A percentile compares a stretch with the other conserved stretches of the same genome.
Conservation (phyloP, 2,113 vertebrate genomes). For the Sander vitreus region DNA sequence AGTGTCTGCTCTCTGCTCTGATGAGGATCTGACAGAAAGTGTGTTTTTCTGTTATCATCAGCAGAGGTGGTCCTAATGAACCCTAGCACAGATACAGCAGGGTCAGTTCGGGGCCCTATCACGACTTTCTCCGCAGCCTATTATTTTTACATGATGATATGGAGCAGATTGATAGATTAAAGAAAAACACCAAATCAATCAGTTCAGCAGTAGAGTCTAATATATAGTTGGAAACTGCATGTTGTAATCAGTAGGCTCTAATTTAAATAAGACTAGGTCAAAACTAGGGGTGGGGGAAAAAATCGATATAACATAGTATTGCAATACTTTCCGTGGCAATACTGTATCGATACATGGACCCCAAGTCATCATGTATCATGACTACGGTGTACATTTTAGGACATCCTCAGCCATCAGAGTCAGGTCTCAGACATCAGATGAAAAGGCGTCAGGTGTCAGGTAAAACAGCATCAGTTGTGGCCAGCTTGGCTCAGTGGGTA, state of each 20-base stretch:
- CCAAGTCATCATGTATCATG: too few species aligned
- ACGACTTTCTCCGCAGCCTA: slow-evolving; percentile 38
- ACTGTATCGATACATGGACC: too few species aligned
- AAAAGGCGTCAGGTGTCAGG: too few species aligned
- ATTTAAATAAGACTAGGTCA: background rate
- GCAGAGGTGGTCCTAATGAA: slow-evolving; percentile 59
- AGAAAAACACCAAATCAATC: slow-evolving; percentile 28
- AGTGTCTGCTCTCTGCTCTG: slow-evolving; percentile 49
- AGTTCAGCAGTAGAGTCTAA: slow-evolving; percentile 15
- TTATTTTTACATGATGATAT: slow-evolving; percentile 56
- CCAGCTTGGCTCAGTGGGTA: too few species aligned
- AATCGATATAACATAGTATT: too few species aligned
- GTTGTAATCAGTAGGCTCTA: background rate
- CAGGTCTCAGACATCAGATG: too few species aligned
- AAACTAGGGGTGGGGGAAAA: too few species aligned
- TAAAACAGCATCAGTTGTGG: too few species aligned
- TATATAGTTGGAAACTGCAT: background rate
- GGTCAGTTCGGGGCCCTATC: slow-evolving; percentile 47
- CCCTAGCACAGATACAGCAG: slow-evolving; percentile 51
- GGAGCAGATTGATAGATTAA: slow-evolving; percentile 42
- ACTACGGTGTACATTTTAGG: too few species aligned
- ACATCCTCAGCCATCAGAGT: too few species aligned
- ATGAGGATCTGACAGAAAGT: slow-evolving; percentile 52
- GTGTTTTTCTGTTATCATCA: slow-evolving; percentile 49
- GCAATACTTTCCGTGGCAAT: too few species aligned